Evolutionary conservation across 2,113 vertebrate genomes (phyloP).

Genomic region (Tupaia chinensis): DNA sequence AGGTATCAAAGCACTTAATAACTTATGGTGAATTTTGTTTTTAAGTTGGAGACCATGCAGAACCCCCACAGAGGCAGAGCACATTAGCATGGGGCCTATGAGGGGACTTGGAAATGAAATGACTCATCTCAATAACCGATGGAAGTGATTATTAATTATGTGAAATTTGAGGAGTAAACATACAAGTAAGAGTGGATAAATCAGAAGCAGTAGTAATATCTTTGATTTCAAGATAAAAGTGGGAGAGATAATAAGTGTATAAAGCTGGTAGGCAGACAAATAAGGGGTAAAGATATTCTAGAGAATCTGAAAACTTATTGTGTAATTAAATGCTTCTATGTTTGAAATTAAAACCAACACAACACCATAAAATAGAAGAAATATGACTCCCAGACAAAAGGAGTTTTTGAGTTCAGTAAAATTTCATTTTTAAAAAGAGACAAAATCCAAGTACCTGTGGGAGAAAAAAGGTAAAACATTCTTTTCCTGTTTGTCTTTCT

Average conservation of each 20-base stretch:
- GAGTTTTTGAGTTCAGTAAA: slow-evolving; percentile 17
- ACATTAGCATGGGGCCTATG: background rate
- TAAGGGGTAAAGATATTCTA: slow-evolving; percentile 19
- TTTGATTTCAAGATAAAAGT: slow-evolving; percentile 63
- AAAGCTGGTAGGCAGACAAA: background rate
- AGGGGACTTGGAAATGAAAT: slow-evolving; percentile 9
- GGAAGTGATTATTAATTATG: slow-evolving; percentile 45
- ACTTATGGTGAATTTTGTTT: background rate
- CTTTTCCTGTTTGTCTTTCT: background rate
- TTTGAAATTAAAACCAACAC: background rate
- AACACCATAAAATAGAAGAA: background rate
- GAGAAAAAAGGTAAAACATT: slow-evolving; percentile 3
- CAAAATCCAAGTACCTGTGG: background rate
- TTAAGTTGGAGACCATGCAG: background rate
- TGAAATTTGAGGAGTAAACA: background rate
- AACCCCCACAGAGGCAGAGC: background rate
- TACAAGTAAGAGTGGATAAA: slow-evolving; percentile 30
- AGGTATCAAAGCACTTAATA: background rate
- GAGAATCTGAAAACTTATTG: slow-evolving; percentile 38
- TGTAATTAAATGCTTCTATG: slow-evolving; percentile 27
- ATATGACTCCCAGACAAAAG: background rate
- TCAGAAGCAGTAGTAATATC: background rate
- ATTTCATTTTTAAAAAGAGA: background rate
- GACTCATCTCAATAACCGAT: slow-evolving; percentile 44
- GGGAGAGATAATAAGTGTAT: background rate